Percentiles rank a stretch among this genome's conserved stretches.
Conservation (phyloP, 2,113 vertebrate species). For the Sinocyclocheilus grahami region DNA sequence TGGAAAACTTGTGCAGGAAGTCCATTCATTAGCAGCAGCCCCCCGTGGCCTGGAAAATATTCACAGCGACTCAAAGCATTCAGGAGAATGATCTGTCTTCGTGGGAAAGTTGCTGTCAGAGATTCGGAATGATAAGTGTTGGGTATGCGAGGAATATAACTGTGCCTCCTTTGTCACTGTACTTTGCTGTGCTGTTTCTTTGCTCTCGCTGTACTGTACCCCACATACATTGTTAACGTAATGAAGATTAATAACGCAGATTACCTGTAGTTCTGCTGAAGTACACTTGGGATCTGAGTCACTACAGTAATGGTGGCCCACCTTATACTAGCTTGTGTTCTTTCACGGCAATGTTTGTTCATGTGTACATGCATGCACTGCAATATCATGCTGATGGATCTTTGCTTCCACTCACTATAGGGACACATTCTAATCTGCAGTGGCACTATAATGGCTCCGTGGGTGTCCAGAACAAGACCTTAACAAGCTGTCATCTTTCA, state of each 20-base stretch:
- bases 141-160: conserved; percentile 28
- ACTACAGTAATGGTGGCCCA: neutral
- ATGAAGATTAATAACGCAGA: conserved; percentile 53
- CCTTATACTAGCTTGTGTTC: neutral
- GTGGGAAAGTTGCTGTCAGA: conserved; percentile 38
- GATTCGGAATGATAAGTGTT: conserved; percentile 30
- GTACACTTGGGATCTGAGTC: conserved; percentile 37
- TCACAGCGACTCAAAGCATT: neutral
- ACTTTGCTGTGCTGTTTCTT: conserved; percentile 17
- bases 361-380: neutral
- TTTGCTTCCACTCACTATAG: conserved; percentile 18
- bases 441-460: neutral
- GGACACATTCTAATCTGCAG: conserved; percentile 15
- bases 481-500: conserved; percentile 28
- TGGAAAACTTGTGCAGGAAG: conserved; percentile 27
- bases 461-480: conserved; percentile 27
- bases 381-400: conserved; percentile 11
- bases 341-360: neutral
- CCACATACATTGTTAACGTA: conserved; percentile 33
- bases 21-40: conserved; percentile 28
- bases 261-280: conserved; percentile 31
- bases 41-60: conserved; percentile 5
- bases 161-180: conserved; percentile 38
- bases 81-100: conserved; percentile 14
- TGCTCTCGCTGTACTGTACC: neutral